Evolutionary conservation across 1,140 invertebrate species (phyloP), one percentile per base, ranked within the genome.

Genomic region (Teleogryllus occipitalis): DNA sequence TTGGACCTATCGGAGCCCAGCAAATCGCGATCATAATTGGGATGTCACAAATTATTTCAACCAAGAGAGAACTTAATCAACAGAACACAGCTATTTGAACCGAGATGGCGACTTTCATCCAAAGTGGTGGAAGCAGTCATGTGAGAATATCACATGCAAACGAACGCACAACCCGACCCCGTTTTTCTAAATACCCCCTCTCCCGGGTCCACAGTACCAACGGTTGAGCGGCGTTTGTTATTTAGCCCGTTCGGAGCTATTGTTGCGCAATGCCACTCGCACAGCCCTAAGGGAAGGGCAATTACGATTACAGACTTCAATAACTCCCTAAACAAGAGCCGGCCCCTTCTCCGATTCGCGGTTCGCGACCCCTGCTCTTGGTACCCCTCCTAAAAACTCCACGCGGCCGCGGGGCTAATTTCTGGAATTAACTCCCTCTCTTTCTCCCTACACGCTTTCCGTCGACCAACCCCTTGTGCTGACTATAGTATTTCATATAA

Each of bases 401-500:
- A 39, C 27, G 27, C 27, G 27, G 27, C 27, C 27, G 10, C 54
- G 18, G 54, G 10, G 10, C 54, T 65, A 10, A 65, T 65, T 65
- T 65, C 54, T 65, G 54, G 18, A 65, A 65, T 65, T 65, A 65
- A 65, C 10, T 7, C 54, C 54, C 54, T 18, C 18, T 7, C 54
- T 39, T 39, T 39, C 5, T 5, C 27, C 27, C 27, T 39, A 1
- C 27, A 5, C 27, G 27, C 27, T 39, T 39, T 39, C 27, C 5
- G 27, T 39, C 2, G 54, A 7, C 18, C 2, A 7, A 65, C 18
- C 54, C 18, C 54, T 14, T 18, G 10, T 18, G 54, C 54, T 65
- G 54, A 65, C 54, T 10, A 65, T 65, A 65, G 54, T 65, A 65
- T 65, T 65, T 65, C 54, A 65, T 65, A 65, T 65, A 65, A 65